phyloP scores from a whole-genome alignment of 2,797 vertebrate genomes.

The Dipus sagitta region DNA sequence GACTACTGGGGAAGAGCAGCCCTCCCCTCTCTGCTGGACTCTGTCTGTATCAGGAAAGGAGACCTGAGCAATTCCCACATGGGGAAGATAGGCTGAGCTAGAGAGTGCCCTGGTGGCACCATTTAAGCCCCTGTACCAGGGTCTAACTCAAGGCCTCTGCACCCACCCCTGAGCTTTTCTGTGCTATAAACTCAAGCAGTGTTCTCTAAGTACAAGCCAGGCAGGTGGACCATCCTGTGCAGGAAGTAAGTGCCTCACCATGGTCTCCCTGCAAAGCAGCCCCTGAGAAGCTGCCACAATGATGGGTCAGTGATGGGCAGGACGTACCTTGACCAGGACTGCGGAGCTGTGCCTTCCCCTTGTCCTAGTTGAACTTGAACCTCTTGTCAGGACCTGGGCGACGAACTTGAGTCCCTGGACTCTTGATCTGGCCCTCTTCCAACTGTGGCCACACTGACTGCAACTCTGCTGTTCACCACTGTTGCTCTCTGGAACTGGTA shows the following conservation, averaged over 20 bases:
- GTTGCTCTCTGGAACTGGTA: neutral
- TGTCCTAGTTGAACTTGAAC: neutral
- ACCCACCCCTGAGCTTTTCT: neutral
- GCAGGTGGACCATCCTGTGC: neutral
- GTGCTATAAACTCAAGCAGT: neutral
- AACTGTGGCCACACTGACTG: neutral
- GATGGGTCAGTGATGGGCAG: neutral
- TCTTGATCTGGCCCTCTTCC: neutral
- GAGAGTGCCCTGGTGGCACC: neutral
- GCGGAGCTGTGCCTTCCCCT: neutral
- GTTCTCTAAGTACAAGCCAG: neutral
- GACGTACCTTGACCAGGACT: neutral
- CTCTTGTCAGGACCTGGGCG: neutral
- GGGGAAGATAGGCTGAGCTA: neutral
- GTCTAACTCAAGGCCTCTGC: neutral
- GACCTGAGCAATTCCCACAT: accelerated
- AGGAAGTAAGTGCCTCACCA: neutral
- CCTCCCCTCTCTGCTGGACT: neutral
- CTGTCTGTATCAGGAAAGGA: neutral
- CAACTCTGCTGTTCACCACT: neutral
- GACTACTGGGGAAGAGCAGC: neutral
- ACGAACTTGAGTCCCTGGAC: neutral
- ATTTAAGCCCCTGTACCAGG: neutral
- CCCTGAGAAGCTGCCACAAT: too few species aligned
- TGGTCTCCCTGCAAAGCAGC: neutral